Evolutionary conservation across 2,113 vertebrate genomes (phyloP).

Genomic region (Passer domesticus): DNA sequence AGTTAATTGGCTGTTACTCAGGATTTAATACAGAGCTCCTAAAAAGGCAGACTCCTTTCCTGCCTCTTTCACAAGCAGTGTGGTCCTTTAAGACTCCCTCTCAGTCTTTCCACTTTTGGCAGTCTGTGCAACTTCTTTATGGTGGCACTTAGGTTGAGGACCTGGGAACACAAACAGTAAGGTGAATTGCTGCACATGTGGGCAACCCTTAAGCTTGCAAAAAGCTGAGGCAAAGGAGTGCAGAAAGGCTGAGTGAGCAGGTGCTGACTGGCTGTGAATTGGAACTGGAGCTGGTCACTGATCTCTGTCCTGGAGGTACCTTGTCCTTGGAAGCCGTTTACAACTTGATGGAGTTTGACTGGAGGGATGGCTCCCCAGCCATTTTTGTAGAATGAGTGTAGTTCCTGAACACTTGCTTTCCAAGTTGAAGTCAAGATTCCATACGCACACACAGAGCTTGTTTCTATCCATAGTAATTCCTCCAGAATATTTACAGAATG

Average conservation of each 20-base stretch:
- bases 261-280: neutral
- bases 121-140: neutral
- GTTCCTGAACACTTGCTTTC: neutral
- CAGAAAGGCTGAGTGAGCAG: neutral
- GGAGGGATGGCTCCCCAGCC: neutral
- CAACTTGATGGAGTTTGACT: neutral
- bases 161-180: neutral
- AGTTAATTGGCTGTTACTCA: neutral
- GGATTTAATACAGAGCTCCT: neutral
- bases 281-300: neutral
- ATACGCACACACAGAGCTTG: neutral
- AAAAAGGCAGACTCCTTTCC: neutral
- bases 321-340: neutral
- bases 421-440: neutral
- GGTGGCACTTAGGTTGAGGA: neutral
- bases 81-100: neutral
- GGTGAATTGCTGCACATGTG: neutral
- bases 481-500: slow-evolving; percentile 18
- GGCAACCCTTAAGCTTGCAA: neutral
- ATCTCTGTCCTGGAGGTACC: neutral
- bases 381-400: neutral
- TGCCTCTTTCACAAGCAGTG: neutral
- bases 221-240: neutral
- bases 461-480: neutral
- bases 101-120: neutral